Evolutionary conservation across 2,888 invertebrate genomes (phyloP), one percentile per base, ranked within the genome.

Genomic region (Morpho deidamia): DNA sequence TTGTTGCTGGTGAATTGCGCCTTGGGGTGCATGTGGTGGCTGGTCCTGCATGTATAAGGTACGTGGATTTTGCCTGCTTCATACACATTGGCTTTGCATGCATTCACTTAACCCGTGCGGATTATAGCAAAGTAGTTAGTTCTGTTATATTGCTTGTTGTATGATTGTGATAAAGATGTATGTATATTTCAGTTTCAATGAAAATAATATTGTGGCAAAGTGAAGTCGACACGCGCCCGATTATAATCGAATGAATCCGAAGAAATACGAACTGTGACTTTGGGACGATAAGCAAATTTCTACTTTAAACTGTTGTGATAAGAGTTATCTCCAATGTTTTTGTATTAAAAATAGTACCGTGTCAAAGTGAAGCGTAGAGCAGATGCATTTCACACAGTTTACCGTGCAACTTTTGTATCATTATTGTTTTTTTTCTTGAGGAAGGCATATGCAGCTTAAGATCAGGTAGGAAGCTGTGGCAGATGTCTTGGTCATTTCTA

Each of bases 361-460:
- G 51, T 51, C 45, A 48, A 44, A 61, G 50, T 52, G 47, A 60
- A 63, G 53, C 55, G 46, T 55, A 67, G 68, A 76, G 86, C 88
- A 88, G 88, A 86, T 88, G 88, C 80, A 74, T 77, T 83, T 81
- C 81, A 75, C 81, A 77, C 78, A 77, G 78, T 81, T 79, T 81
- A 48, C 69, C 65, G 67, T 75, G 79, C 73, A 74, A 81, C 75
- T 78, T 81, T 85, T 81, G 85, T 84, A 80, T 79, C 81, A 76
- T 82, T 76, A 74, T 76, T 72, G 75, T 77, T 82, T 84, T 84
- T 85, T 88, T 83, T 79, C 73, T 76, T 65, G 66, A 78, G 74
- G 75, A 76, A 78, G 78, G 74, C 85, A 85, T 81, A 78, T 85
- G 85, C 76, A 71, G 62, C 71, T 69, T 65, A 67, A 68, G 70